phyloP scores from a whole-genome alignment of 2,113 vertebrate species.

The Pelecanus crispus region DNA sequence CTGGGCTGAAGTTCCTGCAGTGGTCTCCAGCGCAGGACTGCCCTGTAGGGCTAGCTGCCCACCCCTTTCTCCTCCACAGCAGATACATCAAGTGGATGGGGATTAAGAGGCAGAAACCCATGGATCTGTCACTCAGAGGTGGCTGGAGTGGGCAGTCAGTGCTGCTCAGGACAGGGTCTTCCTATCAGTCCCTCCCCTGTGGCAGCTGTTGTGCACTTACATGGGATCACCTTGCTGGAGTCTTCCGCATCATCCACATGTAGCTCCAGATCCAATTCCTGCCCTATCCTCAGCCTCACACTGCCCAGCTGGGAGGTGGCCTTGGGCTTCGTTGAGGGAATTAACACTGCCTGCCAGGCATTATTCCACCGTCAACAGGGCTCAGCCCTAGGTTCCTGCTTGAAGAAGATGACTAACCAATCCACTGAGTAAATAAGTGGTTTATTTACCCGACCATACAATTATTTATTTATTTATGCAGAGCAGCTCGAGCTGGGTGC shows the following conservation, averaged over 20 bases:
- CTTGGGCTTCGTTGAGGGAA: neutral
- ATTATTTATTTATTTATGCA: neutral
- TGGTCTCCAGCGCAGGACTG: neutral
- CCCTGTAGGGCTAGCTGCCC: too few species aligned
- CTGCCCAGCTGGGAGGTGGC: neutral
- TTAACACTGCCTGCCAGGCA: neutral
- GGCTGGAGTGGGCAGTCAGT: neutral
- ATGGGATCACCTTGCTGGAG: neutral
- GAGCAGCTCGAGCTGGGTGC: neutral
- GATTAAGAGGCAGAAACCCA: neutral
- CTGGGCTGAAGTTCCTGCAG: neutral
- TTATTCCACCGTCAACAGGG: neutral
- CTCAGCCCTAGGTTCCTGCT: neutral
- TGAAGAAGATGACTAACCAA: accelerated
- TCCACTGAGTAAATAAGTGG: neutral
- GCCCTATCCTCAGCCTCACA: neutral
- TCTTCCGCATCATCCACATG: neutral
- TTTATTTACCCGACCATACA: neutral
- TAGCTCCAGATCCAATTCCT: neutral
- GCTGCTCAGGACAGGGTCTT: neutral
- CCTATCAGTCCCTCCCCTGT: neutral
- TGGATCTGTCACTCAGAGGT: neutral
- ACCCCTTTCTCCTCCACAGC: neutral
- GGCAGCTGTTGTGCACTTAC: neutral
- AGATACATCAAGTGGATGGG: neutral